Conservation (phyloP, 1,140 invertebrate genomes). For the Bathynomus jamesi region DNA sequence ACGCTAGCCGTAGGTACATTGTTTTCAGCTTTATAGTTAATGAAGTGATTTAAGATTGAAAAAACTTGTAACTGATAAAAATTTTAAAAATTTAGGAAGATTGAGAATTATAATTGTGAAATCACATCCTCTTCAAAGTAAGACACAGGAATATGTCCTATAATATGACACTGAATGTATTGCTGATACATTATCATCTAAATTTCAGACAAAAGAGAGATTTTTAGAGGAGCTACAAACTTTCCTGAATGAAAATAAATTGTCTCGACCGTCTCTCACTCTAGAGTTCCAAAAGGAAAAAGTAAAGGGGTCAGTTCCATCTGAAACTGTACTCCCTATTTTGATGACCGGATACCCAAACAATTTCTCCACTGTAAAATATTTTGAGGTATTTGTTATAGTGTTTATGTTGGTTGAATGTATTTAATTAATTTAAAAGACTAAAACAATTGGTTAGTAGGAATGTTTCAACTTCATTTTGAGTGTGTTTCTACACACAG, state of each 20-base stretch:
- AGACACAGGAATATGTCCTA: no score
- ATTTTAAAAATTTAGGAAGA: neutral
- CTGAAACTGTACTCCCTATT: slow-evolving; percentile 54
- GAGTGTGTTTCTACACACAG: no score
- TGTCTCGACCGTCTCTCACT: neutral
- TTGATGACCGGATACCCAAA: slow-evolving; percentile 65
- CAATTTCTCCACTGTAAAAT: slow-evolving; percentile 68
- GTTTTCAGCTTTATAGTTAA: no score
- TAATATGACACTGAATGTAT: no score
- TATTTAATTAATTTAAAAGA: no score
- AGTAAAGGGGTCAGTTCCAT: neutral
- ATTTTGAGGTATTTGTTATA: slow-evolving; percentile 68
- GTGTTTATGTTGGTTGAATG: no score
- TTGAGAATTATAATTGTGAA: neutral
- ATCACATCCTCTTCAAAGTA: neutral
- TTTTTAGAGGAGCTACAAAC: neutral
- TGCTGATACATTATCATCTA: no score
- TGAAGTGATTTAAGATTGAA: no score
- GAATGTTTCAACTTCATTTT: no score
- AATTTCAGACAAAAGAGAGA: no score
- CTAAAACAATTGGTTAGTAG: no score
- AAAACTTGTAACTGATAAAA: neutral
- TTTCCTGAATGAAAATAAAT: neutral
- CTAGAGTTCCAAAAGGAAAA: neutral
- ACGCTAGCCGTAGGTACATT: no score